Evolutionary conservation across 2,113 vertebrate species (phyloP), one percentile per base, ranked within the genome.

Genomic region (Copsychus sechellarum): DNA sequence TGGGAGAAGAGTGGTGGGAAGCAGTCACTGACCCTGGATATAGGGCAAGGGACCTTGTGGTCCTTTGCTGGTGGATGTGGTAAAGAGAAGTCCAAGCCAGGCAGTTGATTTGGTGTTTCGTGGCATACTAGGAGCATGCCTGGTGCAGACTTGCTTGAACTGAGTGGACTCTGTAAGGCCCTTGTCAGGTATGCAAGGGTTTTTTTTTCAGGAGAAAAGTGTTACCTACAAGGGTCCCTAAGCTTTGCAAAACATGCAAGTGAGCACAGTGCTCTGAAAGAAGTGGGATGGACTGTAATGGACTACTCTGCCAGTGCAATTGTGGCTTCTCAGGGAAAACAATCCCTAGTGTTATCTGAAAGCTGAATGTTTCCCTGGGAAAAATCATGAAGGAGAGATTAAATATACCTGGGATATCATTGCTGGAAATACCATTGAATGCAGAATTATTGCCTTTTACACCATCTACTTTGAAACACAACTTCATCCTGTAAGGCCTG

Each of bases 121-220:
- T 51, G 50, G 31, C 31, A 38, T 22, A 29, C 8, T 6, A 71
- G 42, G 16, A 48, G 4, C 7, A 14, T 5, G 8, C 4, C 3
- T 4, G 8, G 12, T 62, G 11, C 18, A 74, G 38, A 53, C 33
- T 58, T 64, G 6, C 23, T 80, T 50, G 36, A 28, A 47, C 31
- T 31, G 15, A 64, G 12, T 9, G 14, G 25, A 76, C 25, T 36
- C 40, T 51, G 38, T 67, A 82, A 86, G 43, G 40, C 20, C 4
- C 7, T 86, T 58, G 33, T 58, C 0, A 0, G 28, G 8, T 10
- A 43, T 54, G 13, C 11, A 50, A 40, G 61, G 15, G 8, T 0
- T 2, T 58, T 71, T 58, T 71, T 56, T 50, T 13, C 17, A 3
- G 5, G 18, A 31, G 22, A 38, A 47, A 48, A 77, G 1, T 22